Evolutionary conservation across 2,113 vertebrate genomes (phyloP).

Genomic region (Myrmecobius fasciatus): DNA sequence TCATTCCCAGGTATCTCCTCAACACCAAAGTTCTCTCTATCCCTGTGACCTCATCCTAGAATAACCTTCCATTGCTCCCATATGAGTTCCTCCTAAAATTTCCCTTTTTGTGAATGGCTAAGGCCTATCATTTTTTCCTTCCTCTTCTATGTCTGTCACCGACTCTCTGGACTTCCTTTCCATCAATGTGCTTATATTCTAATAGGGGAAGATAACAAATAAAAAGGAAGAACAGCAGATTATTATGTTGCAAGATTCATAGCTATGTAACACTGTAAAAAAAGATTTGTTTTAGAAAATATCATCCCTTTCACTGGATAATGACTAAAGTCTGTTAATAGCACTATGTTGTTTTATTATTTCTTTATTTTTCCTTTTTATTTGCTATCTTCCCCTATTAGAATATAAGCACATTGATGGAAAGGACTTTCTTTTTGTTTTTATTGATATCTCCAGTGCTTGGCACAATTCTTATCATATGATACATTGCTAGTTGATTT

Average conservation of each 20-base stretch:
- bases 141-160: not conserved
- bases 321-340: not conserved
- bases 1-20: not conserved
- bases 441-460: not conserved
- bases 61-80: not conserved
- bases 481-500: not conserved
- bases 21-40: not conserved
- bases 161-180: not conserved
- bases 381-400: not conserved
- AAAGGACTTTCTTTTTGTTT: not conserved
- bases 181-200: no score
- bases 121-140: not conserved
- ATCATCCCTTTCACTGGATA: not conserved
- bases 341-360: not conserved
- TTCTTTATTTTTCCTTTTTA: not conserved
- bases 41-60: not conserved
- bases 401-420: not conserved
- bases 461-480: not conserved
- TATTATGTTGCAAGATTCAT: not conserved
- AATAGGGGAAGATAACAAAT: no score
- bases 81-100: not conserved
- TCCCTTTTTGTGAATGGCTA: not conserved
- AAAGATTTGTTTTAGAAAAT: not conserved
- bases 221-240: no score
- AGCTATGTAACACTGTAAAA: not conserved